A percentile compares a stretch with the other conserved stretches of the same genome.
Conservation (phyloP, 2,888 invertebrate genomes). For the Cartodere bifasciata region DNA sequence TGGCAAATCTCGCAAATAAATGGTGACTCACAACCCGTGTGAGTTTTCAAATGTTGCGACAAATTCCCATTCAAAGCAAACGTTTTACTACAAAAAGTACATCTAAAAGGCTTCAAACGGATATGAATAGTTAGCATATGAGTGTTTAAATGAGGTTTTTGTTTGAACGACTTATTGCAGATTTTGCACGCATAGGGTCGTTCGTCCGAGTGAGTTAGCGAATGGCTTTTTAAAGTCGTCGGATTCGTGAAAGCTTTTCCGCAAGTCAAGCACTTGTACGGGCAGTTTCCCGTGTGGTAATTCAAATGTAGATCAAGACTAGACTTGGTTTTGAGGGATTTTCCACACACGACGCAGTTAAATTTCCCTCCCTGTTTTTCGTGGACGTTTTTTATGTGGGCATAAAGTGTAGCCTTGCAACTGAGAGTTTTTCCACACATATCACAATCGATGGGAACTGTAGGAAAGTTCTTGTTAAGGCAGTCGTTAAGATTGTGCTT, state of each 20-base stretch:
- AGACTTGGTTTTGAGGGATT: constrained; percentile 9
- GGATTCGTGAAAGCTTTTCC: constrained; percentile 12
- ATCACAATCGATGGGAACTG: constrained; percentile 9
- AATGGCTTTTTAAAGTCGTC: constrained; percentile 10
- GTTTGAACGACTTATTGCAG: constrained; percentile 10
- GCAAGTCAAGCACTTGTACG: constrained; percentile 9
- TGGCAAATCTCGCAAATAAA: constrained; percentile 9
- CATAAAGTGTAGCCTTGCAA: constrained; percentile 9
- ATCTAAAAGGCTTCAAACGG: constrained; percentile 7
- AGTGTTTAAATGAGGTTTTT: constrained; percentile 11
- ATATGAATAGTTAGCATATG: constrained; percentile 11
- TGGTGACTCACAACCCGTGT: constrained; percentile 10
- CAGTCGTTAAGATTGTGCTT: too few species aligned
- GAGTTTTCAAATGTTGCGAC: constrained; percentile 11
- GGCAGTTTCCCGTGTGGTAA: constrained; percentile 11
- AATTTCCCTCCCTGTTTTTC: constrained; percentile 7
- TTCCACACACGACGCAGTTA: constrained; percentile 10
- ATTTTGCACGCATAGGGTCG: constrained; percentile 9
- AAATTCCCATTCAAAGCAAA: constrained; percentile 12
- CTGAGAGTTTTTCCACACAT: constrained; percentile 9
- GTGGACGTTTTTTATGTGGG: constrained; percentile 10
- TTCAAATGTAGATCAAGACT: constrained; percentile 9
- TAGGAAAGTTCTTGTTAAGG: too few species aligned
- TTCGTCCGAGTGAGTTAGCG: constrained; percentile 10
- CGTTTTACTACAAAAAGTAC: constrained; percentile 10